A percentile compares a stretch with the other conserved stretches of the same genome.
Conservation (phyloP, 2,888 invertebrate genomes). For the Aleiodes leptofemur region DNA sequence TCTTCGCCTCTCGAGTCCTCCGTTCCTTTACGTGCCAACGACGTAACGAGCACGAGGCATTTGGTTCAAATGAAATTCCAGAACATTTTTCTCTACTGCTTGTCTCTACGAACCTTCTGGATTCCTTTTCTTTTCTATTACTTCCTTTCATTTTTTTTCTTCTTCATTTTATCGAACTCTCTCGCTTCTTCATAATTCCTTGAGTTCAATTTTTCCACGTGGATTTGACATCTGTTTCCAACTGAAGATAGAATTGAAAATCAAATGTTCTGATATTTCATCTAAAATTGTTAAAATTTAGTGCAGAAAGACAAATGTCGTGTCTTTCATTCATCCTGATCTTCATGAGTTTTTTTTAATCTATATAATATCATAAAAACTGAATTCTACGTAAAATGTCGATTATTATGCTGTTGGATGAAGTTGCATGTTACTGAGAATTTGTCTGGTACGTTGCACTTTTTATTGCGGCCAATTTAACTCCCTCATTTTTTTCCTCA, state of each 20-base stretch:
- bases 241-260: no score
- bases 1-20: neutral
- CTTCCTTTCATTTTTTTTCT: conserved; percentile 16
- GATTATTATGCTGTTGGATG: conserved; percentile 22
- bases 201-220: neutral
- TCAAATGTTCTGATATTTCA: no score
- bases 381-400: conserved; percentile 29
- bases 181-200: neutral
- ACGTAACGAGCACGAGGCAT: conserved; percentile 68
- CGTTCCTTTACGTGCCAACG: conserved; percentile 50
- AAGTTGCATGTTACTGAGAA: conserved; percentile 26
- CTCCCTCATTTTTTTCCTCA: neutral
- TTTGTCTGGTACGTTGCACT: conserved; percentile 17
- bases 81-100: conserved; percentile 50
- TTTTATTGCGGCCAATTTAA: conserved; percentile 11
- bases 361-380: neutral
- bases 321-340: conserved; percentile 8
- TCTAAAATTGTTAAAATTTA: no score
- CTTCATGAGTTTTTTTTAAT: neutral
- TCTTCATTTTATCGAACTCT: conserved; percentile 6
- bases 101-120: conserved; percentile 64
- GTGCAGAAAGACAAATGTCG: neutral
- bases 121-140: conserved; percentile 53
- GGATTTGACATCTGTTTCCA: conserved; percentile 13
- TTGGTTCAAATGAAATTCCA: conserved; percentile 70